Evolutionary conservation across 2,888 invertebrate genomes (phyloP), one percentile per base, ranked within the genome.

Genomic region (Papilio elwesi): DNA sequence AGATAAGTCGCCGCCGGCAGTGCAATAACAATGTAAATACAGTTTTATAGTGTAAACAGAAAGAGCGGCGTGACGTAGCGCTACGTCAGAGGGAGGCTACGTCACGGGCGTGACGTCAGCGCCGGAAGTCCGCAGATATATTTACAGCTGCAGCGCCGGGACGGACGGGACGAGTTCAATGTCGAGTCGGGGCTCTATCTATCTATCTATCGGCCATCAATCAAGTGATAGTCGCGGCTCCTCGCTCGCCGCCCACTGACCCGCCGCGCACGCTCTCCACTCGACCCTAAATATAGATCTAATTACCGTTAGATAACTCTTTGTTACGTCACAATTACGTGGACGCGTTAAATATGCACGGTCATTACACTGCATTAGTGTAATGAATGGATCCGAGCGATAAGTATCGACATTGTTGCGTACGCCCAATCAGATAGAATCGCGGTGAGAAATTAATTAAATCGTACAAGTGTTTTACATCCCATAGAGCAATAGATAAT

Each of bases 1-100:
- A 90, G 90, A 90, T 90, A 91, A 91, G 91, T 83, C 89, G 85
- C 84, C 87, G 90, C 89, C 90, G 91, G 73, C 87, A 87, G 84
- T 88, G 90, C 90, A 91, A 90, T 90, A 90, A 90, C 89, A 87
- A 88, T 90, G 89, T 89, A 89, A 89, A 90, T 90, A 87, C 86
- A 83, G 84, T 89, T 92, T 92, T 91, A 91, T 90, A 89, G 89
- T 90, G 90, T 92, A 92, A 92, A 92, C 93, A 92, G 87, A 89
- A 90, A 89, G 87, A 87, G 88, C 87, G 88, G 86, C 85, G 86
- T 88, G 88, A 90, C 90, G 91, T 88, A 80, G 80, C 83, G 81
- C 79, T 85, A 88, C 90, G 90, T 90, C 90, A 90, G 83, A 77
- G 78, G 76, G 81, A 77, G 78, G 74, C 76, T 79, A 85, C 90